A percentile compares a stretch with the other conserved stretches of the same genome.
Conservation (phyloP, 2,113 vertebrate species). For the Hippocampus barbouri region DNA sequence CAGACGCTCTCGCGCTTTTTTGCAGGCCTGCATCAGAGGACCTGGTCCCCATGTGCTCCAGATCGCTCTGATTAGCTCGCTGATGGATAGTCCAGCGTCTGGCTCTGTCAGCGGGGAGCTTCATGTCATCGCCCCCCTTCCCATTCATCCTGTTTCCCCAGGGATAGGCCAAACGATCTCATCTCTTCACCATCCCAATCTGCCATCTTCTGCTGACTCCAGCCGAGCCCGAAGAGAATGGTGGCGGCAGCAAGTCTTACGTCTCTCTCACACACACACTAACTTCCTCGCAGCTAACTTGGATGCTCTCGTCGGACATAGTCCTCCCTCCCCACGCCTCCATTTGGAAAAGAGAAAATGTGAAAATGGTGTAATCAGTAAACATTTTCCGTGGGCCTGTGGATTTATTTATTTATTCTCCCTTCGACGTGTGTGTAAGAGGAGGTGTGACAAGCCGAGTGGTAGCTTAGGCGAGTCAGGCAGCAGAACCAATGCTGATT, state of each 20-base stretch:
- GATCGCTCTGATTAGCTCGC: slow-evolving; percentile 66
- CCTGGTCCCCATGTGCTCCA: slow-evolving; percentile 40
- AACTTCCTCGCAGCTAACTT: slow-evolving; percentile 25
- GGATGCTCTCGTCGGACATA: slow-evolving; percentile 7
- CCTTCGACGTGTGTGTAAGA: slow-evolving; percentile 25
- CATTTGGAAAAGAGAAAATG: slow-evolving; percentile 21
- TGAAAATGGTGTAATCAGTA: slow-evolving; percentile 1
- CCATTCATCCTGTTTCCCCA: not conserved
- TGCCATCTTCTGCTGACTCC: slow-evolving; percentile 32
- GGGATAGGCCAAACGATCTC: slow-evolving; percentile 20
- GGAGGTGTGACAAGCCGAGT: slow-evolving; percentile 42
- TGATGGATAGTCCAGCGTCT: slow-evolving; percentile 59
- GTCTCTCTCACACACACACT: slow-evolving; percentile 18
- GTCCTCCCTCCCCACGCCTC: not conserved
- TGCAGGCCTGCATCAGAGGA: slow-evolving; percentile 32
- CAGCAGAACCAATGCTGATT: slow-evolving; percentile 49
- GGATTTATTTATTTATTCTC: not conserved
- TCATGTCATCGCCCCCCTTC: not conserved
- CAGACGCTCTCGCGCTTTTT: slow-evolving; percentile 42
- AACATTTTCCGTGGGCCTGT: slow-evolving; percentile 28
- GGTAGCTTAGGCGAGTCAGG: slow-evolving; percentile 36
- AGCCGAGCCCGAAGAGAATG: slow-evolving; percentile 25
- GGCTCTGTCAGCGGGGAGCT: slow-evolving; percentile 52
- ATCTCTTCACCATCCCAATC: not conserved
- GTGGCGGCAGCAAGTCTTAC: slow-evolving; percentile 20